phyloP scores from a whole-genome alignment of 2,113 vertebrate species.

The Narcine bancroftii region DNA sequence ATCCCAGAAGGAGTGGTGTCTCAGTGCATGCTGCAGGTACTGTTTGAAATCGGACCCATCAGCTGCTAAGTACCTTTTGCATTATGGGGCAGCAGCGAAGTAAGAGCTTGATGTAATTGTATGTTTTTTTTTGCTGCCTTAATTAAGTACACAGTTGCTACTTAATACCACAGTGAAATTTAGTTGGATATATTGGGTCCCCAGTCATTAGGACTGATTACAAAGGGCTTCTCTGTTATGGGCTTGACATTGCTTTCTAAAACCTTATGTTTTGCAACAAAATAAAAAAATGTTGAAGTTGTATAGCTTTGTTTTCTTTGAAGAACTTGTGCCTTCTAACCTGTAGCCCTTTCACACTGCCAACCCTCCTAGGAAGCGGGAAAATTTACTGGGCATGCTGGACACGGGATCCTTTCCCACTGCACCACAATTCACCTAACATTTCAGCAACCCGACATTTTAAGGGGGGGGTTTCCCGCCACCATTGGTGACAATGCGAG shows the following conservation, averaged over 20 bases:
- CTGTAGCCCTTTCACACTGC: background rate
- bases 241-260: background rate
- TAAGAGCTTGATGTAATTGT: background rate
- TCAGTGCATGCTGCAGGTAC: constrained; percentile 94
- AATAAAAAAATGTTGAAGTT: background rate
- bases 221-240: background rate
- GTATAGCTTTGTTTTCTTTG: background rate
- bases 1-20: constrained; percentile 93
- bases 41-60: constrained; percentile 25
- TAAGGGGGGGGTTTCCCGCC: too few relatives aligned
- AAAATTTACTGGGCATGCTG: too few relatives aligned
- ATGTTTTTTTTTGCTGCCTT: background rate
- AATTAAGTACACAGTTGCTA: background rate
- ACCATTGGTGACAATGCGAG: too few relatives aligned
- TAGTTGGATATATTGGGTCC: background rate
- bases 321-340: background rate
- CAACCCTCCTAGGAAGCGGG: too few relatives aligned
- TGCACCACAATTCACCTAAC: too few relatives aligned
- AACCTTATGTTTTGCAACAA: background rate
- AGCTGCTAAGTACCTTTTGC: background rate
- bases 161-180: background rate
- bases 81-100: background rate
- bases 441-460: too few relatives aligned
- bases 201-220: background rate
- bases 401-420: too few relatives aligned